Base-by-base conservation (phyloP, 2,797 vertebrate genomes). In the Enteromius anoplus region DNA sequence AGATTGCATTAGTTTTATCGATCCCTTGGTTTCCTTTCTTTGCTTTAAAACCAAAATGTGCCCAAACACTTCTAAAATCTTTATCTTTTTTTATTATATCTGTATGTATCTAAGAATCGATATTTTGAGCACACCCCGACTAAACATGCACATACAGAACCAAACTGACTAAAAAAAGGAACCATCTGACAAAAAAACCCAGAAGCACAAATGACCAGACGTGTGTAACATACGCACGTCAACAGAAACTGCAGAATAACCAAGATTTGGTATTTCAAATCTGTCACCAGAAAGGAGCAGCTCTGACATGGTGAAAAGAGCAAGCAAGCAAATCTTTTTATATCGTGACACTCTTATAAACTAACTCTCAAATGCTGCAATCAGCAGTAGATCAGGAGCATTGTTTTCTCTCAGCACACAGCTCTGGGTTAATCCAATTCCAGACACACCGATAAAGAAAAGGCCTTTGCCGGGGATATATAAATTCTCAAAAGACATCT, bases 191-290 rank as follows among this genome's bases (percentile, higher is more conserved):
- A 34, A 78, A 84, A 89, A 86, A 15, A 88, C 76, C 83, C 12
- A 11, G 85, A 87, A 60, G 8, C 9, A 87, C 80, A 86, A 78
- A 82, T 64, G 75, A 84, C 12, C 11, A 75, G 58, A 80, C 10
- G n/a, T 7, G 75, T 5, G 4, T 42, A 15, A 83, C 34, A 8
- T 53, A 58, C 3, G 4, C 21, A 88, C 79, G 14, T 14, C 17
- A 21, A 32, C 84, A 75, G 79, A 88, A 93, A 92, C 87, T 92
- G 91, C 89, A 84, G 83, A 76, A 86, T 86, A 84, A 79, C 89
- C 89, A 90, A 84, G 79, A 70, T 53, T 34, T 51, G 75, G 5
- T 8, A 55, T 68, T 77, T 68, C 60, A 26, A 85, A 91, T 86
- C 65, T 76, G 84, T 55, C 8, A 80, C 84, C 32, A 83, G 83